Evolutionary conservation across 2,113 vertebrate species (phyloP), one percentile per base, ranked within the genome.

Genomic region (Columbina picui): DNA sequence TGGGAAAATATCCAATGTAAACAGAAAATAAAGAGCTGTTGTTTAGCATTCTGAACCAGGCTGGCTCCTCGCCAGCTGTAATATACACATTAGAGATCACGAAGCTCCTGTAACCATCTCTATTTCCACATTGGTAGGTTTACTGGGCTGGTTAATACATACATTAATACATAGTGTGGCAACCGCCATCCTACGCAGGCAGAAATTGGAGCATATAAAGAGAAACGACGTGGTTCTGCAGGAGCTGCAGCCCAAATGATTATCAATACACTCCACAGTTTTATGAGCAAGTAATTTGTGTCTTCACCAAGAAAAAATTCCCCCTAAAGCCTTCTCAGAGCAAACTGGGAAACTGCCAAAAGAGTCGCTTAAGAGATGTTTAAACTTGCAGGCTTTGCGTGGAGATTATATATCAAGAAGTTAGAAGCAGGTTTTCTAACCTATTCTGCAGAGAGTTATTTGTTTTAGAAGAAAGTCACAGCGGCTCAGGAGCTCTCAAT

Each of bases 221-320:
- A 94, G n/a, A 74, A 79, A 82, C 0, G 4, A 43, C 16, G 52
- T 6, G 45, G 27, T 29, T 64, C 64, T 67, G 55, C 55, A 38
- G 41, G 34, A 63, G 50, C 11, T 84, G 55, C 52, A 92, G 94
- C 95, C 47, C 17, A 85, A 96, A 64, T 19, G 18, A 76, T 76
- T 76, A 92, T 73, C 89, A 85, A 84, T 84, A 71, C 7, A 38
- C 64, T 25, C 25, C 55, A 14, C 80, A 64, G 36, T 81, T 92
- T 82, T 63, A 83, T 38, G 59, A 80, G 75, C 64, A 64, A 90
- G 80, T 78, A 63, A 89, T 76, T 39, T 75, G 38, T 74, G 80
- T 77, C 68, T 92, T 95, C 65, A 93, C 22, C 23, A 79, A 64
- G 70, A 89, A 89, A 94, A 70, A 95, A 83, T 63, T 69, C n/a